phyloP scores from a whole-genome alignment of 2,888 invertebrate genomes.

The Stratiomys singularior region DNA sequence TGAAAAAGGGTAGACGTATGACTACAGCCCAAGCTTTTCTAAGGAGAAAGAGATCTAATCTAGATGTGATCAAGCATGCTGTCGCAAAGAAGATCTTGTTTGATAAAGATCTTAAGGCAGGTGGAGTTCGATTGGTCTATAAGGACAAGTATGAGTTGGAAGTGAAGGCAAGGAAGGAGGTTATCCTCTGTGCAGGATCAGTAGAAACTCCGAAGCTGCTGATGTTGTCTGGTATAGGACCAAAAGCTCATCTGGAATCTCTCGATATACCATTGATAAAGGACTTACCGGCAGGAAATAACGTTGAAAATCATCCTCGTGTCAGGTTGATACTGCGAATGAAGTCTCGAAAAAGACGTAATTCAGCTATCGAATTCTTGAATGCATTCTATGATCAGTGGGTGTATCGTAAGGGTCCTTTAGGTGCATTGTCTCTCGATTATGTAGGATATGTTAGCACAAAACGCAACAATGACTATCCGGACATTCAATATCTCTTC shows the following conservation, averaged over 20 bases:
- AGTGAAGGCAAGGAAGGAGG: slow-evolving; percentile 54
- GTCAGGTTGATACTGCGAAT: slow-evolving; percentile 63
- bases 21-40: slow-evolving; percentile 81
- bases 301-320: slow-evolving; percentile 83
- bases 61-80: slow-evolving; percentile 70
- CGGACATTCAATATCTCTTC: slow-evolving; percentile 68
- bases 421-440: slow-evolving; percentile 59
- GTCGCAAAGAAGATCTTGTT: slow-evolving; percentile 69
- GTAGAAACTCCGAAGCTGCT: slow-evolving; percentile 58
- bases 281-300: slow-evolving; percentile 72
- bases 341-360: slow-evolving; percentile 53
- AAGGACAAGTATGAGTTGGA: slow-evolving; percentile 57
- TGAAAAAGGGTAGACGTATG: slow-evolving; percentile 74
- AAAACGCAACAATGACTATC: slow-evolving; percentile 64
- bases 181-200: slow-evolving; percentile 57
- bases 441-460: slow-evolving; percentile 68
- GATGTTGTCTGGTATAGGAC: slow-evolving; percentile 58
- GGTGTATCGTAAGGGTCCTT: slow-evolving; percentile 55
- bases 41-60: slow-evolving; percentile 68
- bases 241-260: slow-evolving; percentile 52
- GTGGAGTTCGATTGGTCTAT: slow-evolving; percentile 64
- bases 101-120: slow-evolving; percentile 65
- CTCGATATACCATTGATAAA: slow-evolving; percentile 54
- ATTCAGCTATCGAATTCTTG: slow-evolving; percentile 45
- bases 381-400: slow-evolving; percentile 62